These are phyloP conservation scores for Yponomeuta plumbellus DNA, from an alignment of 2,888 invertebrate genomes.

Conservation along the genomic window DNA sequence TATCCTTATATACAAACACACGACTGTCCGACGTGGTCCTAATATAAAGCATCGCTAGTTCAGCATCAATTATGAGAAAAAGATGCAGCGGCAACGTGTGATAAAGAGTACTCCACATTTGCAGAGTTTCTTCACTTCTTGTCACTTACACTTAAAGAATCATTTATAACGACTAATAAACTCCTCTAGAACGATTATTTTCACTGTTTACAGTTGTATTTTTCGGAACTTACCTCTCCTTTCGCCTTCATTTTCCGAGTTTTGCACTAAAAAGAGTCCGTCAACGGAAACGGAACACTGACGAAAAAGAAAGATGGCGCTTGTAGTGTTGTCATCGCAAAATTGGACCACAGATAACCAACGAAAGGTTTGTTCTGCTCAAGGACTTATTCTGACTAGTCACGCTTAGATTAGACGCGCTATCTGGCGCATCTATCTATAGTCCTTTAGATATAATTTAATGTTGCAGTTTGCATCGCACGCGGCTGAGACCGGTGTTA, in stretches of 20 bases:
- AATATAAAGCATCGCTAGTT: neutral
- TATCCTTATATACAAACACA: neutral
- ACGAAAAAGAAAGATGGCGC: constrained; percentile 45
- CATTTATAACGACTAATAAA: neutral
- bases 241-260: constrained; percentile 88
- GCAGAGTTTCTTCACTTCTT: constrained; percentile 18
- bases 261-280: constrained; percentile 68
- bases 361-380: neutral
- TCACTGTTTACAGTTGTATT: constrained; percentile 8
- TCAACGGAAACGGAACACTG: constrained; percentile 67
- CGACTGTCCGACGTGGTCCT: neutral
- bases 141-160: neutral
- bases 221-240: constrained; percentile 82
- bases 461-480: too few relatives aligned
- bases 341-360: neutral
- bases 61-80: constrained; percentile 2
- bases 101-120: constrained; percentile 23
- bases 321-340: constrained; percentile 16
- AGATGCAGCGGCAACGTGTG: constrained; percentile 59
- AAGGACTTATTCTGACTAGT: too few relatives aligned
- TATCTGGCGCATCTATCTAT: too few relatives aligned
- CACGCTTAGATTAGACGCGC: too few relatives aligned
- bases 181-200: neutral
- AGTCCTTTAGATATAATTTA: too few relatives aligned
- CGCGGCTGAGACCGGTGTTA: too few relatives aligned